Conservation (phyloP, 2,113 vertebrate genomes). For the Acrocephalus arundinaceus region DNA sequence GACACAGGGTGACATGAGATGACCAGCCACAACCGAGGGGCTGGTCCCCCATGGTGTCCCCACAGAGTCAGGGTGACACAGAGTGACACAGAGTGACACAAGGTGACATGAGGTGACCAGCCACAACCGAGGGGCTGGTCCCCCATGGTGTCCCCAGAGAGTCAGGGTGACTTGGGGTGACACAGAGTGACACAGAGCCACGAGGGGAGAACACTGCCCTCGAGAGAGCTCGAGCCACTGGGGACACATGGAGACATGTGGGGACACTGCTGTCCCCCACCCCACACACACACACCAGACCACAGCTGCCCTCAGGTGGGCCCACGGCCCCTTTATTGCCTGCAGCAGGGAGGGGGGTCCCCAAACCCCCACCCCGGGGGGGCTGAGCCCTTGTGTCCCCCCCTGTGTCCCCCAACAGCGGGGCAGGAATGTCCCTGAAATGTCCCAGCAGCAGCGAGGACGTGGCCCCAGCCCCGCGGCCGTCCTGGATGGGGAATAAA, state of each 20-base stretch:
- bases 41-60: not conserved
- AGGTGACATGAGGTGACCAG: not conserved
- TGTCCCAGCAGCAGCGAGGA: accelerated
- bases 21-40: not conserved
- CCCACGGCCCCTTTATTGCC: not conserved
- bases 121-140: accelerated
- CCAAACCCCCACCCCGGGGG: accelerated
- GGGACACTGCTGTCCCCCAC: not conserved
- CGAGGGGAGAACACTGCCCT: not conserved
- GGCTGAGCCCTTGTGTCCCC: not conserved
- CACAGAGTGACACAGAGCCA: not conserved
- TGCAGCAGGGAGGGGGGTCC: not conserved
- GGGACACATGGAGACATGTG: not conserved
- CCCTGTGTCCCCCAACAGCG: accelerated
- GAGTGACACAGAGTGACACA: not conserved
- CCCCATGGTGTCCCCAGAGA: accelerated
- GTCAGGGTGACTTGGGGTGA: not conserved
- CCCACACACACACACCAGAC: accelerated
- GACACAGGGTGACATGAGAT: not conserved
- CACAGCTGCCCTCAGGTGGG: not conserved
- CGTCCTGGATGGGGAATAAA: not conserved
- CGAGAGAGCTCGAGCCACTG: accelerated
- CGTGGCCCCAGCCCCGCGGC: accelerated
- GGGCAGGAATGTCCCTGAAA: not conserved
- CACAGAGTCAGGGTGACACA: not conserved